These are phyloP conservation scores for Galaxias olidus DNA, from an alignment of 2,797 vertebrate species.

Conservation along the genomic window DNA sequence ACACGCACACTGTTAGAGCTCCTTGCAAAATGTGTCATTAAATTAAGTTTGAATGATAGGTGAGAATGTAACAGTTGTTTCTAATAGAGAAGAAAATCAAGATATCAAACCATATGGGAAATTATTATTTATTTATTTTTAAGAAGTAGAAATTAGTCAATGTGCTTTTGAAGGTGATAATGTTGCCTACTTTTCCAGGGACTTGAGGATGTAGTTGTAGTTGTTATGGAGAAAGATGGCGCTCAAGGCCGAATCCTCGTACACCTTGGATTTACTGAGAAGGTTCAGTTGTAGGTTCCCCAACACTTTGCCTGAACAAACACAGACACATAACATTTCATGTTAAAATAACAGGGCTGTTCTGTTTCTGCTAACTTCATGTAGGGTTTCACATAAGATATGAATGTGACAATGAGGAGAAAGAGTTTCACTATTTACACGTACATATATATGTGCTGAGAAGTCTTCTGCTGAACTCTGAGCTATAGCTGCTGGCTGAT, in stretches of 20 bases:
- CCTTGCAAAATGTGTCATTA: too few relatives aligned
- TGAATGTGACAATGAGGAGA: too few relatives aligned
- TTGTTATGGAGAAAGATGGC: conserved; percentile 98
- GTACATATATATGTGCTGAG: conserved; percentile 97
- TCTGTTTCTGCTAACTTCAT: too few relatives aligned
- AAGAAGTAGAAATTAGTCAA: neutral
- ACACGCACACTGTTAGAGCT: conserved; percentile 8
- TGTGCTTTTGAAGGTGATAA: neutral
- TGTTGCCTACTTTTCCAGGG: conserved; percentile 90
- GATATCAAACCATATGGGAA: neutral
- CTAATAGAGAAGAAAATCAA: too few relatives aligned
- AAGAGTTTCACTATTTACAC: conserved; percentile 40
- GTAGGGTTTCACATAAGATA: too few relatives aligned
- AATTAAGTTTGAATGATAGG: too few relatives aligned
- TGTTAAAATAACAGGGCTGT: too few relatives aligned
- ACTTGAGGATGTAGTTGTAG: conserved; percentile 99
- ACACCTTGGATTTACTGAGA: conserved; percentile 96
- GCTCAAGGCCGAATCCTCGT: conserved; percentile 92
- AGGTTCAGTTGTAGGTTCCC: conserved; percentile 95
- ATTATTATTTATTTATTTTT: too few relatives aligned
- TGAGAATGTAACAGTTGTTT: too few relatives aligned
- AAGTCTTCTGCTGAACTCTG: conserved; percentile 90
- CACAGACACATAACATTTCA: too few relatives aligned
- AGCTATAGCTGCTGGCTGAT: conserved; percentile 89
- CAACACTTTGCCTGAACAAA: conserved; percentile 86